Conservation (phyloP, 2,797 vertebrate genomes). For the Scyliorhinus canicula region DNA sequence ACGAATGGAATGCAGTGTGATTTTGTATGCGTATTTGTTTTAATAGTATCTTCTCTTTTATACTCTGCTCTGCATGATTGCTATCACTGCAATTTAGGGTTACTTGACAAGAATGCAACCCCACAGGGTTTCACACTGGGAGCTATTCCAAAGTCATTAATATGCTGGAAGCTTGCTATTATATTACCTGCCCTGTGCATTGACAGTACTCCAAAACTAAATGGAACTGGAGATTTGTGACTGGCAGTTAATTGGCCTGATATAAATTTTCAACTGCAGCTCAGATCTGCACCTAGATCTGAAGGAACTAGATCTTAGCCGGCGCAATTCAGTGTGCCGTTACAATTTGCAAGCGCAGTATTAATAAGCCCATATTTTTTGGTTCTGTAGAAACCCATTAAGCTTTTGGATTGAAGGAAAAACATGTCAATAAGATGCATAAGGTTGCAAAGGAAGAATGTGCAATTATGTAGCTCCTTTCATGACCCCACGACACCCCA, state of each 20-base stretch:
- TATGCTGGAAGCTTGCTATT: background rate
- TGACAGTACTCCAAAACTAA: background rate
- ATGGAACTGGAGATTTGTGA: background rate
- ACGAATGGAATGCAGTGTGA: background rate
- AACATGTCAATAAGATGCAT: background rate
- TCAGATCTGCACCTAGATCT: background rate
- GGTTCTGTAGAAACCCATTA: background rate
- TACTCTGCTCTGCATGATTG: slow-evolving; percentile 4
- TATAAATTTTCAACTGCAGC: background rate
- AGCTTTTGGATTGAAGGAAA: background rate
- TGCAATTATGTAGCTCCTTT: background rate
- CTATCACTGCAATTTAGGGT: background rate
- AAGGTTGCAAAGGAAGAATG: background rate
- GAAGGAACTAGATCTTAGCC: background rate
- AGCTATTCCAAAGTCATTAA: background rate
- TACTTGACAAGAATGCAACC: slow-evolving; percentile 8
- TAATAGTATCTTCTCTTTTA: background rate
- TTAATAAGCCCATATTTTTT: background rate
- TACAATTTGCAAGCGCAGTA: background rate
- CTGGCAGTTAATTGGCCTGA: background rate
- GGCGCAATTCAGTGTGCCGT: background rate
- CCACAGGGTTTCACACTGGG: slow-evolving; percentile 7
- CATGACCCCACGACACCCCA: background rate
- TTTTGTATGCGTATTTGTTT: slow-evolving; percentile 21
- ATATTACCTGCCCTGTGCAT: background rate